A percentile compares a stretch with the other conserved stretches of the same genome.
These are phyloP conservation scores for Sebastes hubbsi DNA, from an alignment of 2,797 vertebrate genomes.

Conservation along the genomic window DNA sequence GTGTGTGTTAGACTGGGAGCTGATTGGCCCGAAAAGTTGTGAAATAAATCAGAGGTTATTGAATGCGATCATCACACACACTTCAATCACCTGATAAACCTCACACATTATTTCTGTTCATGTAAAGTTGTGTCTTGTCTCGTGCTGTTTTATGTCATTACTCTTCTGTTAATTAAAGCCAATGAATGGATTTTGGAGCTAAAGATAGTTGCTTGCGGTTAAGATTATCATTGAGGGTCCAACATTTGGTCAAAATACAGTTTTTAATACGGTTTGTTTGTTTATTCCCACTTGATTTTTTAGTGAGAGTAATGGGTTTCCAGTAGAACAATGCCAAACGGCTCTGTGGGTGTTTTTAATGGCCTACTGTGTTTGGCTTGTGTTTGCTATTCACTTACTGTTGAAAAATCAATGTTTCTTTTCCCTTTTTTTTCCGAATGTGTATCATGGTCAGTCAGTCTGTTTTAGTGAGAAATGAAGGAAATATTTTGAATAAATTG, in stretches of 20 bases:
- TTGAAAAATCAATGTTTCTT: conserved; percentile 51
- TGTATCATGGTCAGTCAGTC: conserved; percentile 19
- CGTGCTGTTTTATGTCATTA: background rate
- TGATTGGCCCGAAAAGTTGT: conserved; percentile 1
- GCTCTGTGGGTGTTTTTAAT: conserved; percentile 66
- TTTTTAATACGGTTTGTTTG: conserved; percentile 50
- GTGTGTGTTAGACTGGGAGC: background rate
- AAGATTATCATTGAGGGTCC: conserved; percentile 11
- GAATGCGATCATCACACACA: background rate
- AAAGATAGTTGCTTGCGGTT: background rate
- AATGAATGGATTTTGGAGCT: background rate
- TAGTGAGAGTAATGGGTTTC: conserved; percentile 46
- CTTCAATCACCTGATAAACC: background rate
- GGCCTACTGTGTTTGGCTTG: conserved; percentile 52
- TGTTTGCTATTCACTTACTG: conserved; percentile 46
- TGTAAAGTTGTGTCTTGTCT: background rate
- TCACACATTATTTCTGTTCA: conserved; percentile 7
- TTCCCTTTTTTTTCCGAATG: conserved; percentile 8
- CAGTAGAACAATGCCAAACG: conserved; percentile 58
- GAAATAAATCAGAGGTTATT: background rate
- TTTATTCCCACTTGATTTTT: conserved; percentile 49
- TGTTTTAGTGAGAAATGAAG: conserved; percentile 9
- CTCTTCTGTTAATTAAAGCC: conserved; percentile 1
- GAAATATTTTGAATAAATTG: background rate
- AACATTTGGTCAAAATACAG: conserved; percentile 24